These are phyloP conservation scores for Hypanus sabinus DNA, from an alignment of 2,113 vertebrate species.

Conservation along the genomic window DNA sequence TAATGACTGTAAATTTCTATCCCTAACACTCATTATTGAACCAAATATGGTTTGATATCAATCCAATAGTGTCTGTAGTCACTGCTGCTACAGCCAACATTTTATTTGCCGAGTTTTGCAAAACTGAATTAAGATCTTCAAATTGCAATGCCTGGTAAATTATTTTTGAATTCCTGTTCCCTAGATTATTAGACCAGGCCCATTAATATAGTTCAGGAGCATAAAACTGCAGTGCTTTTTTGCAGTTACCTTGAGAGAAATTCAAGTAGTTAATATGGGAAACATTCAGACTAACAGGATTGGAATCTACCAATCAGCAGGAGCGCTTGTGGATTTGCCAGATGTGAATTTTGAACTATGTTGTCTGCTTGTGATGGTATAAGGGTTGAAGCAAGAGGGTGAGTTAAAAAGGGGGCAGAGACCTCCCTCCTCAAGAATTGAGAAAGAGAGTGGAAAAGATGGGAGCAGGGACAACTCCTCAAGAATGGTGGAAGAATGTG, in stretches of 20 bases:
- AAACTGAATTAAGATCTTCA: not conserved
- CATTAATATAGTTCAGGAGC: not conserved
- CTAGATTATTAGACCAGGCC: not conserved
- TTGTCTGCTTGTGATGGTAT: not conserved
- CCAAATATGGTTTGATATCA: not conserved
- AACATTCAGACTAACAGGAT: not conserved
- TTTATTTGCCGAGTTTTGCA: not conserved
- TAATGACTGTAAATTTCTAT: not conserved
- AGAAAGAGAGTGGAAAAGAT: too few relatives aligned
- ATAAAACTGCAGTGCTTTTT: not conserved
- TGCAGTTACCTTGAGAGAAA: not conserved
- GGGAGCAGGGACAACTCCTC: too few relatives aligned
- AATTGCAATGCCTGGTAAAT: not conserved
- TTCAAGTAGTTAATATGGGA: too few relatives aligned
- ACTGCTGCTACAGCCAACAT: not conserved
- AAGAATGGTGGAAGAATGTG: too few relatives aligned
- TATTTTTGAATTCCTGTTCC: not conserved
- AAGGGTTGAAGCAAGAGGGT: not conserved
- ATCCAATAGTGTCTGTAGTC: not conserved
- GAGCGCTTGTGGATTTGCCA: not conserved
- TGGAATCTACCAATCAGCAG: not conserved
- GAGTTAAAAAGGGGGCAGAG: too few relatives aligned
- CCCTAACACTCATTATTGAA: not conserved
- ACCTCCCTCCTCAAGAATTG: too few relatives aligned
- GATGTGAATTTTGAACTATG: not conserved